phyloP scores from a whole-genome alignment of 2,113 vertebrate genomes.

The Lepidothrix coronata region DNA sequence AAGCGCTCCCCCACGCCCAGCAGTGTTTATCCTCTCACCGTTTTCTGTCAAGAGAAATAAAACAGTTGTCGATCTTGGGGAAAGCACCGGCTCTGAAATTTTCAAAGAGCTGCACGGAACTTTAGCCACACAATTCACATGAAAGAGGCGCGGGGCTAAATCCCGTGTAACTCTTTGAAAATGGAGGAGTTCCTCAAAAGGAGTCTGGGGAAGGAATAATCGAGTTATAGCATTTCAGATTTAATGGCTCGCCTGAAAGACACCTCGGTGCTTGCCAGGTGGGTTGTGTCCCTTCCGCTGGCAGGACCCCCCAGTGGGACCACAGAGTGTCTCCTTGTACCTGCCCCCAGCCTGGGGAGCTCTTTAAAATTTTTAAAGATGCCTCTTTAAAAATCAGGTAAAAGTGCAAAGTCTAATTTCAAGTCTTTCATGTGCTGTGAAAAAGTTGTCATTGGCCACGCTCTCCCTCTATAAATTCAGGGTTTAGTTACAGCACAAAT shows the following conservation, averaged over 20 bases:
- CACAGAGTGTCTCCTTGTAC: neutral
- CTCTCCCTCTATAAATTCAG: constrained; percentile 33
- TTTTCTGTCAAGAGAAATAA: constrained; percentile 53
- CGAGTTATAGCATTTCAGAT: constrained; percentile 30
- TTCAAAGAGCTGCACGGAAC: constrained; percentile 9
- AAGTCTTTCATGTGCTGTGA: constrained; percentile 35
- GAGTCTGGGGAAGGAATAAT: constrained; percentile 36
- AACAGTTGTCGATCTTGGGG: constrained; percentile 31
- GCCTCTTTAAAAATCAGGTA: neutral
- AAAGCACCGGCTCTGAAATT: neutral
- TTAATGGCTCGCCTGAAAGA: neutral
- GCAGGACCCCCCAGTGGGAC: neutral
- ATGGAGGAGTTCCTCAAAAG: constrained; percentile 38
- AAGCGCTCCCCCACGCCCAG: neutral
- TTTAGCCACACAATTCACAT: neutral
- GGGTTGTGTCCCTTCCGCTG: neutral
- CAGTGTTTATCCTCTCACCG: neutral
- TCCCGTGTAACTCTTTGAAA: constrained; percentile 57
- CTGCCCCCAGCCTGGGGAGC: neutral
- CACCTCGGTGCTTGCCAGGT: neutral
- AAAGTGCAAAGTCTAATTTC: constrained; percentile 40
- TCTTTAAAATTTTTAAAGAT: too few relatives aligned
- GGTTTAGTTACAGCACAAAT: constrained; percentile 57
- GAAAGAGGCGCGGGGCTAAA: constrained; percentile 14
- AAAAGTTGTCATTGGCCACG: constrained; percentile 42